Evolutionary conservation across 2,113 vertebrate genomes (phyloP).

Genomic region (Pteronura brasiliensis): DNA sequence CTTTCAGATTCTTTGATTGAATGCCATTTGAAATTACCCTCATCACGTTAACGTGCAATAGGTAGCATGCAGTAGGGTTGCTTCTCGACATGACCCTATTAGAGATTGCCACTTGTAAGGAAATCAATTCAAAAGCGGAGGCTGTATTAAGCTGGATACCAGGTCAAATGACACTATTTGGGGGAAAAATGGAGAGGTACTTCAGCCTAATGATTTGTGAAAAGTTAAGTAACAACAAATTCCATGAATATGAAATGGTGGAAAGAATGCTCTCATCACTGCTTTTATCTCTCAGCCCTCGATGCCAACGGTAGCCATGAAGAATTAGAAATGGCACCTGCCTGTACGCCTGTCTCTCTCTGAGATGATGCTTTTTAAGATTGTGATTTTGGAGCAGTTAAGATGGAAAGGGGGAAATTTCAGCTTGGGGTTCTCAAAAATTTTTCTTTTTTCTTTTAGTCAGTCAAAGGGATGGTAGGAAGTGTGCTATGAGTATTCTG

Average conservation of each 20-base stretch:
- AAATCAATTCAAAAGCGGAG: conserved; percentile 84
- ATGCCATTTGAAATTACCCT: conserved; percentile 83
- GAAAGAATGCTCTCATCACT: conserved; percentile 73
- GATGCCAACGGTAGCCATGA: conserved; percentile 40
- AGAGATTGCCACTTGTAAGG: conserved; percentile 84
- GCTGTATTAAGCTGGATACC: conserved; percentile 80
- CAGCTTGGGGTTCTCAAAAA: conserved; percentile 46
- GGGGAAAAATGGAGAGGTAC: conserved; percentile 80
- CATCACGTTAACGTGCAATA: conserved; percentile 73
- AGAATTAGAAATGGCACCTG: conserved; percentile 73
- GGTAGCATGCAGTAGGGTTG: conserved; percentile 71
- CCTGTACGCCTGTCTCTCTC: conserved; percentile 60
- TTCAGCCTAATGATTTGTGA: conserved; percentile 82
- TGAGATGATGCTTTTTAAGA: conserved; percentile 67
- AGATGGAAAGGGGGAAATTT: conserved; percentile 48
- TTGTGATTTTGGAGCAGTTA: conserved; percentile 51
- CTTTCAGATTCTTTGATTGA: conserved; percentile 81
- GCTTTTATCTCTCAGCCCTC: conserved; percentile 60
- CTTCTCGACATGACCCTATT: conserved; percentile 81
- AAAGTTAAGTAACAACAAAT: conserved; percentile 86
- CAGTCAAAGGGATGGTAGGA: conserved; percentile 55
- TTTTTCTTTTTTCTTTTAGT: conserved; percentile 63
- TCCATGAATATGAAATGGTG: conserved; percentile 83
- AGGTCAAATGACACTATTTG: conserved; percentile 84
- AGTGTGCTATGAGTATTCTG: conserved; percentile 49